Evolutionary conservation across 2,888 invertebrate genomes (phyloP).

Genomic region (Ophioninae sp.): DNA sequence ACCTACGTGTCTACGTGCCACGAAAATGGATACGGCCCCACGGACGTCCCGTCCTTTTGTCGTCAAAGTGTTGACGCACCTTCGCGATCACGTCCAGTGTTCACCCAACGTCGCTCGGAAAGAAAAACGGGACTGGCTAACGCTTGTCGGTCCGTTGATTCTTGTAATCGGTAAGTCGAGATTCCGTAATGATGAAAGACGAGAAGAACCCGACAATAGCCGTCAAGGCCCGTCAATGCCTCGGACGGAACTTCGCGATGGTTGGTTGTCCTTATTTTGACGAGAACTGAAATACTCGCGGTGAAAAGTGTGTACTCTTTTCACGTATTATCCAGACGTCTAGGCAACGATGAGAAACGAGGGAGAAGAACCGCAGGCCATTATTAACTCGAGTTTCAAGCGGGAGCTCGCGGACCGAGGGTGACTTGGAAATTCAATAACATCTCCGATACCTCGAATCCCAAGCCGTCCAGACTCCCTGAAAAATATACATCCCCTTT

Average conservation of each 20-base stretch:
- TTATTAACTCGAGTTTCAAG: slow-evolving; percentile 71
- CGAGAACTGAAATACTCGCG: slow-evolving; percentile 47
- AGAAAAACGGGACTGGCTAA: not conserved
- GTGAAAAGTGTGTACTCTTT: slow-evolving; percentile 45
- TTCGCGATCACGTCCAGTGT: not conserved
- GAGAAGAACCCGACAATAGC: slow-evolving; percentile 12
- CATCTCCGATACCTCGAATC: slow-evolving; percentile 65
- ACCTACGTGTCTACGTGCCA: not conserved
- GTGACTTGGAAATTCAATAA: slow-evolving; percentile 72
- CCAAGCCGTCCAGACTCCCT: slow-evolving; percentile 15
- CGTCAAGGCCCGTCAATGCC: slow-evolving; percentile 15
- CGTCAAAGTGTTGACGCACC: not conserved
- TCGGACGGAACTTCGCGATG: slow-evolving; percentile 1
- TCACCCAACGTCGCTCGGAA: not conserved
- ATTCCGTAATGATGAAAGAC: not conserved
- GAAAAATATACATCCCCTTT: slow-evolving; percentile 18
- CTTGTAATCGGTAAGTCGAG: not conserved
- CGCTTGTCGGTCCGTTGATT: not conserved
- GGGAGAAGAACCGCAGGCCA: slow-evolving; percentile 65
- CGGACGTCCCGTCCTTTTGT: not conserved
- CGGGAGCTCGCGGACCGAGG: slow-evolving; percentile 51
- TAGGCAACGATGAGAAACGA: slow-evolving; percentile 42
- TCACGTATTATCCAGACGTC: slow-evolving; percentile 40
- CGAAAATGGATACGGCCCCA: not conserved
- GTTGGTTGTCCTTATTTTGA: slow-evolving; percentile 18